Conservation (phyloP, 2,113 vertebrate species). For the Prionailurus bengalensis region DNA sequence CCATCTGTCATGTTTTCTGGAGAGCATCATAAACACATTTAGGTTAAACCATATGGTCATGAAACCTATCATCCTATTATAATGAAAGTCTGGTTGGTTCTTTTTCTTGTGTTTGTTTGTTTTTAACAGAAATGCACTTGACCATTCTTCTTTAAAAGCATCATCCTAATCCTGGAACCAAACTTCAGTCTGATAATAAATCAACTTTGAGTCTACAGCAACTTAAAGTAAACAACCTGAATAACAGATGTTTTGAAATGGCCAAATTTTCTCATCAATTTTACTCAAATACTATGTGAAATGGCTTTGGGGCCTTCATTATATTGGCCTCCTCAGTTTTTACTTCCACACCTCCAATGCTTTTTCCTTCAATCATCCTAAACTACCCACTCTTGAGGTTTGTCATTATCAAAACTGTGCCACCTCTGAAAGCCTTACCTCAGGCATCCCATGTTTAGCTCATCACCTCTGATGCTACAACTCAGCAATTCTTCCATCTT, state of each 20-base stretch:
- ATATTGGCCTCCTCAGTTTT: neutral
- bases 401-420: neutral
- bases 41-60: conserved; percentile 29
- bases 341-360: neutral
- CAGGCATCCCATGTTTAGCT: neutral
- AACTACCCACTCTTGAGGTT: neutral
- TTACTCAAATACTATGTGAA: neutral
- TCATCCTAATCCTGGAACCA: neutral
- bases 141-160: conserved; percentile 57
- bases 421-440: neutral
- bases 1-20: conserved; percentile 67
- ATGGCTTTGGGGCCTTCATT: neutral
- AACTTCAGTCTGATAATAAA: neutral
- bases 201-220: neutral
- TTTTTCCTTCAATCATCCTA: neutral
- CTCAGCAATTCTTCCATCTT: neutral
- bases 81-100: neutral
- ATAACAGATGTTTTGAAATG: neutral
- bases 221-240: neutral
- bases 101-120: neutral
- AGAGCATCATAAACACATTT: conserved; percentile 53
- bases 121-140: conserved; percentile 25
- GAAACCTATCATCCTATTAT: conserved; percentile 1
- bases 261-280: neutral
- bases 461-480: neutral